Base-by-base conservation (phyloP, 1,140 invertebrate genomes). In the Psix sp. region DNA sequence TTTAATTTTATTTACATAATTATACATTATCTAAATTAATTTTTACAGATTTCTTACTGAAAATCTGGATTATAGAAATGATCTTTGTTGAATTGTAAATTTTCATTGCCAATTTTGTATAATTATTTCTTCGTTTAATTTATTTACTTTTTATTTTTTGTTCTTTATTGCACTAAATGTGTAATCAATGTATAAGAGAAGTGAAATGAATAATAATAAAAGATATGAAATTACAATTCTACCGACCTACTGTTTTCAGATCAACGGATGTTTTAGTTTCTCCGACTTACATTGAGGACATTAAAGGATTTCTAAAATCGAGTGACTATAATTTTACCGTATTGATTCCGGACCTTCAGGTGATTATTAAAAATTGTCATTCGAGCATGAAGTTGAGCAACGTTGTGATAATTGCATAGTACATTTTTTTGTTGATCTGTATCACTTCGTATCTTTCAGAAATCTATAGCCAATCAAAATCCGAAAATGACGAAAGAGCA, bases 321-420 rank as follows among this genome's bases (percentile, higher is more conserved):
- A 88, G 89, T 48, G 88, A 89, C 21, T 91, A 94, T 6, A 87
- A 91, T 17, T 92, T 90, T 74, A 89, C 90, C 42, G 89, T 94
- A 0, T 80, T 94, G 29, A 92, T 94, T 79, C 89, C 90, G 52
- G 92, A 95, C 82, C 88, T 95, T 62, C 89, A 92, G 89, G 92
- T 93, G 89, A 66, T 51, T 15, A 45, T 52, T 35, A 39, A 57
- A 24, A 24, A 24, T 7, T 24, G 21, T 24, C 13, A 21, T 49
- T 29, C 11, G 13, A 5, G 18, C 20, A 43, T 52, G 1, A 31
- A 56, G 15, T 21, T 2, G 5, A 13, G 11, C 5, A 35, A 29
- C 7, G 5, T 2, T 11, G 13, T 35, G 10, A 29, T 13, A 6
- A 13, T 2, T 13, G 5, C n/a, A 35, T 2, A 2, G 10, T 3